A percentile compares a stretch with the other conserved stretches of the same genome.
Evolutionary conservation across 1,140 invertebrate species (phyloP).

Genomic region (Paraescarpia echinospica): DNA sequence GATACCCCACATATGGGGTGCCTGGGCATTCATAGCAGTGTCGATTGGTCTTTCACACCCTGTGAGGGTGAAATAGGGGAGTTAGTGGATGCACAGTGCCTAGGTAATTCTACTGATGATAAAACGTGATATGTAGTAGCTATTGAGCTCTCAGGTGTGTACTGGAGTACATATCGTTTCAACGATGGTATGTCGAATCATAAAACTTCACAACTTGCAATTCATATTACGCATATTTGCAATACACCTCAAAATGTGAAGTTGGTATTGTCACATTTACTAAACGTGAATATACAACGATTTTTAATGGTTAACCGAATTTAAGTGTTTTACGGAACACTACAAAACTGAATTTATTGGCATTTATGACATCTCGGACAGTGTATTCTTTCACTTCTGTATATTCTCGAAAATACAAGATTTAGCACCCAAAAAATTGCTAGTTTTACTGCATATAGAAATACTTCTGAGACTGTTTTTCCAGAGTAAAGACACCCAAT

Average conservation of each 20-base stretch:
- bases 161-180: background rate
- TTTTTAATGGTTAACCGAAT: no score
- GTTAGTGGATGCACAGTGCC: slow-evolving; percentile 3
- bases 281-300: background rate
- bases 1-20: background rate
- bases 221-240: background rate
- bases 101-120: background rate
- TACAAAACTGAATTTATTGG: no score
- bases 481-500: no score
- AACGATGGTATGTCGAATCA: background rate
- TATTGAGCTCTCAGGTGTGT: background rate
- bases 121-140: background rate
- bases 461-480: no score
- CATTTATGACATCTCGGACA: no score
- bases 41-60: slow-evolving; percentile 3
- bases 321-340: no score
- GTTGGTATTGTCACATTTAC: background rate
- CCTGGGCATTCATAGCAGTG: background rate
- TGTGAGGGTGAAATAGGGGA: background rate
- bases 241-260: background rate
- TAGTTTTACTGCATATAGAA: no score
- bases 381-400: no score
- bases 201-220: background rate
- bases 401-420: no score
- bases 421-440: no score